Conservation (phyloP, 2,113 vertebrate species). For the Alectura lathami region DNA sequence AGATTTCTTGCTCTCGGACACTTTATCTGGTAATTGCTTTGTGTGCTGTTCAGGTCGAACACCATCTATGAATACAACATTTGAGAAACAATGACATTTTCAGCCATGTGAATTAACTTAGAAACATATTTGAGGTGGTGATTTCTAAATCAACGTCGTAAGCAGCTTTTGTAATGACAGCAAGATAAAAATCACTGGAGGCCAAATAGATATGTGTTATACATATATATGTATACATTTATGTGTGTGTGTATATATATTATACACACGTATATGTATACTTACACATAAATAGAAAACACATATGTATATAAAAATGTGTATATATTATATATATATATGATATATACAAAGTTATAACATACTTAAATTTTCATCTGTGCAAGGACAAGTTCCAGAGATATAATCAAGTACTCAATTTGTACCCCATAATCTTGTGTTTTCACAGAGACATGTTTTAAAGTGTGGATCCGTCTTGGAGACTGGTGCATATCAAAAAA, state of each 20-base stretch:
- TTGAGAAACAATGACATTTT: neutral
- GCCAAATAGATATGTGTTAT: neutral
- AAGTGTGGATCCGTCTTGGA: neutral
- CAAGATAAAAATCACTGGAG: neutral
- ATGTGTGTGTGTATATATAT: too few relatives aligned
- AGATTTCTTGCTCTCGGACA: neutral
- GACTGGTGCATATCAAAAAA: neutral
- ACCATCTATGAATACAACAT: neutral
- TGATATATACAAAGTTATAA: neutral
- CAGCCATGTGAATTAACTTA: neutral
- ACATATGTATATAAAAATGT: neutral
- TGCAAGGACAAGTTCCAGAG: neutral
- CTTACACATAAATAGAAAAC: too few relatives aligned
- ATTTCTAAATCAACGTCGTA: neutral
- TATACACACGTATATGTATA: too few relatives aligned
- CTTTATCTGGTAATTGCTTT: neutral
- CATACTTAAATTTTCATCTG: neutral
- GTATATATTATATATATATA: neutral
- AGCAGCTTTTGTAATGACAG: neutral
- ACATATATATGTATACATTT: neutral
- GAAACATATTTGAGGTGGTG: neutral
- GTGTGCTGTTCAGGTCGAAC: neutral
- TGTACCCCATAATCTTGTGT: neutral
- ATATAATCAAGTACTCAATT: neutral
- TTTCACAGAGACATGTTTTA: neutral